Conservation (phyloP, 2,113 vertebrate genomes). For the Oxyura jamaicensis region DNA sequence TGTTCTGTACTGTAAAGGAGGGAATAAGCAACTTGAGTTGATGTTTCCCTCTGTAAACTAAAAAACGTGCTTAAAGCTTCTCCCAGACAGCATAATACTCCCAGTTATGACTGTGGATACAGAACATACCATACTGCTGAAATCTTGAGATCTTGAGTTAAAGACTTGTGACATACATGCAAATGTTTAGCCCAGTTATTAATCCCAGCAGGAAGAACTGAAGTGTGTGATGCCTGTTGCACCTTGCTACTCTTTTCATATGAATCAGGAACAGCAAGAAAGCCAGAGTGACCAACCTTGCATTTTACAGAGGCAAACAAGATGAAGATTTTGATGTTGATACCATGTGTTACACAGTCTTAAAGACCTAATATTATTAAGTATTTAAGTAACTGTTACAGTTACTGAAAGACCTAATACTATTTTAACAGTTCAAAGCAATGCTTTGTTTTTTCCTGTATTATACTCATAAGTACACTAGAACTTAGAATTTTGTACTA, state of each 20-base stretch:
- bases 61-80: neutral
- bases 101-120: neutral
- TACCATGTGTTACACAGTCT: neutral
- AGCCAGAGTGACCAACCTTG: neutral
- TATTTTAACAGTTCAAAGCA: neutral
- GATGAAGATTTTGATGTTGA: neutral
- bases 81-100: neutral
- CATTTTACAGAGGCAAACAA: neutral
- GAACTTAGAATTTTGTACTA: neutral
- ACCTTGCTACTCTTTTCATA: neutral
- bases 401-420: neutral
- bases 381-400: neutral
- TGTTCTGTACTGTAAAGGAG: neutral
- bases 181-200: neutral
- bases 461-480: neutral
- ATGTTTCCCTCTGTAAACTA: neutral
- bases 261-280: neutral
- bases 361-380: no score
- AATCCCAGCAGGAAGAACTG: neutral
- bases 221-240: neutral
- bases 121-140: neutral
- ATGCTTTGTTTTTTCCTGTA: neutral
- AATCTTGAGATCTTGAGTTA: accelerated
- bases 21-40: neutral
- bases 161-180: neutral